Evolutionary conservation across 2,113 vertebrate genomes (phyloP).

Genomic region (Ramphastos sulfuratus): DNA sequence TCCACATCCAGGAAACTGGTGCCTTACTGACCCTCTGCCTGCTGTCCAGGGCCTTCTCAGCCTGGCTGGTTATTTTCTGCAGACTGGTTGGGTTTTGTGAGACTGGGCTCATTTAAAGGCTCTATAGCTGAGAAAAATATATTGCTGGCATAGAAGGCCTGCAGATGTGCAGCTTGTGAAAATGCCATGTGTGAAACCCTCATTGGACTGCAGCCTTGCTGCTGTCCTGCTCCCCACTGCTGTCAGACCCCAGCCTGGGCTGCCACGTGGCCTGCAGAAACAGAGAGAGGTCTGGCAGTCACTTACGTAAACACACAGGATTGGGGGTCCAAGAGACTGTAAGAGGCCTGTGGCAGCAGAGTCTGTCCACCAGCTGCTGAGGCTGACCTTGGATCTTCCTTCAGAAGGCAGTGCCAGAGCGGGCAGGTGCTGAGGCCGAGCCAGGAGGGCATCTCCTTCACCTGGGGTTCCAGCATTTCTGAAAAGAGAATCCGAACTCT

Average conservation of each 20-base stretch:
- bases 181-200: not conserved
- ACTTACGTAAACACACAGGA: not conserved
- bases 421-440: not conserved
- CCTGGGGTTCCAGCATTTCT: not conserved
- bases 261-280: not conserved
- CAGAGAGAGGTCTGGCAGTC: not conserved
- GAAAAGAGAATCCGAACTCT: not conserved
- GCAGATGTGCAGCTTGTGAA: conserved; percentile 3
- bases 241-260: not conserved
- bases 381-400: not conserved
- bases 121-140: not conserved
- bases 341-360: not conserved
- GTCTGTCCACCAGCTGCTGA: fast-evolving
- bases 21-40: fast-evolving
- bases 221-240: not conserved
- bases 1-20: not conserved
- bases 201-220: fast-evolving
- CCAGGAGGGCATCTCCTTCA: not conserved
- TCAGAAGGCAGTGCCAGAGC: not conserved
- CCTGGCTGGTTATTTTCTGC: not conserved
- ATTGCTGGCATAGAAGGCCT: not conserved
- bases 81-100: not conserved
- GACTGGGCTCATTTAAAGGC: not conserved
- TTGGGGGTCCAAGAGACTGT: not conserved
- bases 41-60: not conserved